Base-by-base conservation (phyloP, 2,113 vertebrate species). In the Progne subis region DNA sequence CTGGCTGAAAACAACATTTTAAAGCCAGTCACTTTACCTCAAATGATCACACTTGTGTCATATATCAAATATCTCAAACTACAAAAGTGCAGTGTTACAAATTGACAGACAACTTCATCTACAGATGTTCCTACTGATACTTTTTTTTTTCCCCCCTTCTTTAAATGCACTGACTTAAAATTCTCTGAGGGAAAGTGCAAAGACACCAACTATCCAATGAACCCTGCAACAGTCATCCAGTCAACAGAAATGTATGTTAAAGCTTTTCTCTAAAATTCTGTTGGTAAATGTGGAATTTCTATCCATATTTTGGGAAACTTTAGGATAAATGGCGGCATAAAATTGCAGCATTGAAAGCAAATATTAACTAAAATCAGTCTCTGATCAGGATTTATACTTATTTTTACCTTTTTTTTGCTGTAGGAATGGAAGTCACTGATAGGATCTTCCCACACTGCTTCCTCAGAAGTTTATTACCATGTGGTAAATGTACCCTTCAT, bases 401-500 rank as follows among this genome's bases (percentile, higher is more conserved):
- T 15, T 49, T 85, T 88, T 81, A 20, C 17, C 14, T n/a, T n/a
- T 46, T 46, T 92, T 85, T 68, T 88, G 19, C 52, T 87, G 7
- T 68, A 32, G 57, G 49, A 71, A n/a, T 44, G 8, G 31, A 61
- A 55, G 82, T 83, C n/a, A 56, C 56, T 87, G 49, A 82, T 67
- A 76, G 91, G 92, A 95, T n/a, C 57, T 91, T 88, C 89, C 85
- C 69, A 53, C 11, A 34, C 64, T 82, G 70, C 68, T 69, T 93
- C 84, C 78, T 92, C 55, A 9, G 57, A 76, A 75, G 37, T 87
- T 94, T 95, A 75, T 96, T 89, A 65, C 71, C 63, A 56, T 95
- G 68, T 86, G 65, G 63, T 53, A 93, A 87, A 60, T 32, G 56
- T 53, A 50, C 21, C 64, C 32, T 94, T 95, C 50, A 77, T 20